Evolutionary conservation across 2,888 invertebrate genomes (phyloP).

Genomic region (Leptopterna dolabrata): DNA sequence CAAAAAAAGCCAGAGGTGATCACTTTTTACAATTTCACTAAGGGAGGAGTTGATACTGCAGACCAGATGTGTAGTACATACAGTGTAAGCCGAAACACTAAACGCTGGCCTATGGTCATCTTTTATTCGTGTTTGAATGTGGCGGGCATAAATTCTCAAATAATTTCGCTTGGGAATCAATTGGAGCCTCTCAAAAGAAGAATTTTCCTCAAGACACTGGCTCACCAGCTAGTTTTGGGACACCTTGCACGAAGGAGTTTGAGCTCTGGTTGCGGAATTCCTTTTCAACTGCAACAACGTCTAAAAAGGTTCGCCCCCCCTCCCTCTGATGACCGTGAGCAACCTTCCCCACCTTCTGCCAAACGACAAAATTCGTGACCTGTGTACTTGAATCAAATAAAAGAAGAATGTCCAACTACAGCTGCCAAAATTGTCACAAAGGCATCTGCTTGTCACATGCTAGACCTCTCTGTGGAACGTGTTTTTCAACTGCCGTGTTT

Average conservation of each 20-base stretch:
- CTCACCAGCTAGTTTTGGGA: not conserved
- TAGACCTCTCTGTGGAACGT: not conserved
- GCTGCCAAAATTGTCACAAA: too few species aligned
- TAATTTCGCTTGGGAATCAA: not conserved
- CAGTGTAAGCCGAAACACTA: too few species aligned
- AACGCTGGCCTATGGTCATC: constrained; percentile 59
- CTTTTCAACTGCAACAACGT: not conserved
- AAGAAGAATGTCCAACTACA: too few species aligned
- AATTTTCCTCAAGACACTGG: not conserved
- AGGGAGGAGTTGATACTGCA: too few species aligned
- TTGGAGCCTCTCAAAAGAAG: not conserved
- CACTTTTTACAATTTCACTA: too few species aligned
- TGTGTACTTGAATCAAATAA: too few species aligned
- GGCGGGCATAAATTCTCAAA: constrained; percentile 57
- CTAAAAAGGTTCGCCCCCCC: not conserved
- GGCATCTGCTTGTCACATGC: not conserved
- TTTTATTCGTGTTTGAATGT: constrained; percentile 63
- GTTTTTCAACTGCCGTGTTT: not conserved
- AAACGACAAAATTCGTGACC: too few species aligned
- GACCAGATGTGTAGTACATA: too few species aligned
- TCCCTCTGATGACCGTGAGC: too few species aligned
- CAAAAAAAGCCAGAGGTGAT: too few species aligned
- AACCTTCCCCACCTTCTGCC: too few species aligned
- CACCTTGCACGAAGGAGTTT: not conserved
- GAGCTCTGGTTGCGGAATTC: not conserved